Conservation (phyloP, 2,797 vertebrate genomes). For the Onychomys arenicola region DNA sequence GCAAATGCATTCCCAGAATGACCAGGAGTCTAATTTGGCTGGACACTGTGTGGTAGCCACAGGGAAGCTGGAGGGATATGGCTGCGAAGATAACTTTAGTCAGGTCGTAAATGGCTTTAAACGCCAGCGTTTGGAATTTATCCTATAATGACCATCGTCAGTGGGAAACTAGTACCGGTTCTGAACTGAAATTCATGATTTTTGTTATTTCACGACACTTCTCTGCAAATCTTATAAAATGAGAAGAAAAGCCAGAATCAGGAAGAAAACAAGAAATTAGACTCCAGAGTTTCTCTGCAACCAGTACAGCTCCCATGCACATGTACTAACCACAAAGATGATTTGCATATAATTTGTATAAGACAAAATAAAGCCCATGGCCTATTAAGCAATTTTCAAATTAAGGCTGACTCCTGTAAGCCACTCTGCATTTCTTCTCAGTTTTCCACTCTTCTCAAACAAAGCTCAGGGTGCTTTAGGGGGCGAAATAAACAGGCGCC, state of each 20-base stretch:
- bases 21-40: constrained; percentile 71
- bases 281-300: constrained; percentile 38
- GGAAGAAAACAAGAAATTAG: constrained; percentile 63
- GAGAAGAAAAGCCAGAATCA: not conserved
- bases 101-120: constrained; percentile 71
- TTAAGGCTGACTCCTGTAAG: constrained; percentile 53
- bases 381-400: constrained; percentile 66
- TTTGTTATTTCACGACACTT: constrained; percentile 62
- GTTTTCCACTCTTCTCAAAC: constrained; percentile 62
- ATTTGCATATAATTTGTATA: constrained; percentile 78
- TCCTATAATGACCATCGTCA: constrained; percentile 21
- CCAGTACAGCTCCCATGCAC: constrained; percentile 9
- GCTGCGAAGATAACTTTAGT: constrained; percentile 65
- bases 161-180: constrained; percentile 61
- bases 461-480: constrained; percentile 32
- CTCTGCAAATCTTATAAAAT: constrained; percentile 49
- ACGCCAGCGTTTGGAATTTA: constrained; percentile 71
- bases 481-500: constrained; percentile 25
- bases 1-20: constrained; percentile 71
- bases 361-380: constrained; percentile 67
- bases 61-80: constrained; percentile 58
- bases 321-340: constrained; percentile 54
- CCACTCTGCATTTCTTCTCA: constrained; percentile 49
- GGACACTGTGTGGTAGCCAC: constrained; percentile 47
- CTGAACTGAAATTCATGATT: constrained; percentile 62